Base-by-base conservation (phyloP, 2,888 invertebrate species). In the Psylliodes chrysocephalus region DNA sequence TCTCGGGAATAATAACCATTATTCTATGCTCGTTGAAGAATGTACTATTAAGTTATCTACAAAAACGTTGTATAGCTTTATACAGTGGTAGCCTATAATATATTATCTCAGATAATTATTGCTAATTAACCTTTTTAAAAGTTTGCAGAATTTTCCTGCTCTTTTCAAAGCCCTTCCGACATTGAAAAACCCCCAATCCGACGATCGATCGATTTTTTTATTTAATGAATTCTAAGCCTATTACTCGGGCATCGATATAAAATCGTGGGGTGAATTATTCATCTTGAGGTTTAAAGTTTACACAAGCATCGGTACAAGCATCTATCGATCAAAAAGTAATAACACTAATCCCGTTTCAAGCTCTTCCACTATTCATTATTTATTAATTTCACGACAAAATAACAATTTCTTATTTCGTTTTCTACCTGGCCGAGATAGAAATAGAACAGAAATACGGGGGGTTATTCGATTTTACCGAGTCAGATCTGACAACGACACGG, bases 261-360 rank as follows among this genome's bases (percentile, higher is more conserved):
- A 75, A 75, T 75, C 74, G 70, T 68, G 64, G 65, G 67, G 69
- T 78, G 72, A 77, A 79, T 78, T 76, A 77, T 78, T 73, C 67
- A 78, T 77, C 64, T 69, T 68, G 71, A 75, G 78, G 77, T 78
- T 79, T 78, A 78, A 78, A 78, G 79, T 79, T 79, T 78, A 78
- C 78, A 77, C 76, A 77, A 78, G 77, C 75, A 77, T 75, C 76
- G 75, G 77, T 78, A 74, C 72, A 75, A 72, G 71, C 64, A 71
- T 73, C 75, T 76, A 78, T 79, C 77, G 78, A 79, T 78, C 78
- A 77, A 75, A 69, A 72, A 73, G 75, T 78, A 79, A 78, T 78
- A 77, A 78, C 77, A 77, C 77, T 79, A 79, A 79, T 79, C 77
- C 73, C 54, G 70, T 75, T 73, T 72, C 74, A 72, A 69, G 49